Percentiles rank a stretch among this genome's conserved stretches.
These are phyloP conservation scores for Epinephelus coioides DNA, from an alignment of 2,797 vertebrate genomes.

Conservation along the genomic window DNA sequence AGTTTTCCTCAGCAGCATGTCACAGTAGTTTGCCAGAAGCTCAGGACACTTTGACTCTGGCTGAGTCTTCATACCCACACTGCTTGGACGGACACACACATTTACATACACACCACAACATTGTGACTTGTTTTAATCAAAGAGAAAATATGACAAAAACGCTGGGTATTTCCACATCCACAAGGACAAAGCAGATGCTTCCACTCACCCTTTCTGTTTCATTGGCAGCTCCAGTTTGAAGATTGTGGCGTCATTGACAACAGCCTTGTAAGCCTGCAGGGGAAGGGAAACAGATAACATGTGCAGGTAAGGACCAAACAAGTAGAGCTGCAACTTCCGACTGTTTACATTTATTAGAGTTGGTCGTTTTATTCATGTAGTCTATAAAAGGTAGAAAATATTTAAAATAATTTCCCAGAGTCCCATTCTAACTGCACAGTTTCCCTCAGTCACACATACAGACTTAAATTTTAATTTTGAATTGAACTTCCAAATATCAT, in stretches of 20 bases:
- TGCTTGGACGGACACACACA: slow-evolving; percentile 57
- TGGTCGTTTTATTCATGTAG: neutral
- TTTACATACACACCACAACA: neutral
- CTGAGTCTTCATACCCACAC: slow-evolving; percentile 97
- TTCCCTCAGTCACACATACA: neutral
- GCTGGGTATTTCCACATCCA: neutral
- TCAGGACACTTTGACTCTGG: slow-evolving; percentile 98
- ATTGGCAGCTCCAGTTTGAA: slow-evolving; percentile 98
- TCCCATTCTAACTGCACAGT: neutral
- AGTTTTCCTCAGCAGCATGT: slow-evolving; percentile 98
- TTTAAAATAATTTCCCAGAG: neutral
- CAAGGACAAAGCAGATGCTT: too few relatives aligned
- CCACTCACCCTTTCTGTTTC: slow-evolving; percentile 96
- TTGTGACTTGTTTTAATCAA: neutral
- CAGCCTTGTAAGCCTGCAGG: slow-evolving; percentile 94
- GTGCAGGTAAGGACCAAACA: neutral
- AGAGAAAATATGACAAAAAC: neutral
- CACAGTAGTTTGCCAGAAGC: slow-evolving; percentile 98
- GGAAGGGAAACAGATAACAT: neutral
- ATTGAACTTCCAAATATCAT: too few relatives aligned
- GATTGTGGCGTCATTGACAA: slow-evolving; percentile 98
- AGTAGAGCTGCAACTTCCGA: neutral
- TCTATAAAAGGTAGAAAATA: neutral
- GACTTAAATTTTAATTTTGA: neutral
- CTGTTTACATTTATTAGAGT: neutral